Percentiles rank a stretch among this genome's conserved stretches.
Conservation (phyloP, 92 coral and sea anemone species). For the Porites cylindrica region DNA sequence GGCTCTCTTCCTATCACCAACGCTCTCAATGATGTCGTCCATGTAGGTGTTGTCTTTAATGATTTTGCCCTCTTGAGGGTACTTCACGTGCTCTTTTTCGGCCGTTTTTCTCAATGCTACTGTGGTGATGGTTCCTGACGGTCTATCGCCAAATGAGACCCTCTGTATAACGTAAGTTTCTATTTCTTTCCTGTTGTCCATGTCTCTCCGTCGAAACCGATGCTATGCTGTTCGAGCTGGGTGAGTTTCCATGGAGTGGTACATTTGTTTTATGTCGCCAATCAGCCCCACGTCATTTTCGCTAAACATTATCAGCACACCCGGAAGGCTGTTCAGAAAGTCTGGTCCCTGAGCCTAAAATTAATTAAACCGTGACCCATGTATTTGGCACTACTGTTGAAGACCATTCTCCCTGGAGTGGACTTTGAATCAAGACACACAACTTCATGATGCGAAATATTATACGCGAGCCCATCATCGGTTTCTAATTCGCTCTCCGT, state of each 20-base stretch:
- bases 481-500: slow-evolving; percentile 11
- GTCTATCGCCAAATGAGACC: no score
- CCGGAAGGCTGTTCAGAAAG: slow-evolving; percentile 50
- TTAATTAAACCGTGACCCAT: slow-evolving; percentile 30
- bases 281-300: slow-evolving; percentile 33
- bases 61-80: neutral
- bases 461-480: slow-evolving; percentile 23
- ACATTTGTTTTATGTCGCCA: slow-evolving; percentile 70
- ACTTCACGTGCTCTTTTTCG: neutral
- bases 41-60: neutral
- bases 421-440: neutral
- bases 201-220: neutral
- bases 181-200: no score
- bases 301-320: slow-evolving; percentile 50
- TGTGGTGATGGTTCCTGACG: no score
- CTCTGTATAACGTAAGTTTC: no score
- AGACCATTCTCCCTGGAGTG: slow-evolving; percentile 70
- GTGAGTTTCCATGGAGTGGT: slow-evolving; percentile 50
- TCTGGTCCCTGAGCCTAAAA: slow-evolving; percentile 16
- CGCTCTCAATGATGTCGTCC: neutral
- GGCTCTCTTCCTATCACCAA: neutral
- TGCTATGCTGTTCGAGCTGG: slow-evolving; percentile 59
- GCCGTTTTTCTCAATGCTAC: neutral
- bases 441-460: slow-evolving; percentile 38
- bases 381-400: slow-evolving; percentile 18